phyloP scores from a whole-genome alignment of 2,888 invertebrate species.

The Aquatica leii region DNA sequence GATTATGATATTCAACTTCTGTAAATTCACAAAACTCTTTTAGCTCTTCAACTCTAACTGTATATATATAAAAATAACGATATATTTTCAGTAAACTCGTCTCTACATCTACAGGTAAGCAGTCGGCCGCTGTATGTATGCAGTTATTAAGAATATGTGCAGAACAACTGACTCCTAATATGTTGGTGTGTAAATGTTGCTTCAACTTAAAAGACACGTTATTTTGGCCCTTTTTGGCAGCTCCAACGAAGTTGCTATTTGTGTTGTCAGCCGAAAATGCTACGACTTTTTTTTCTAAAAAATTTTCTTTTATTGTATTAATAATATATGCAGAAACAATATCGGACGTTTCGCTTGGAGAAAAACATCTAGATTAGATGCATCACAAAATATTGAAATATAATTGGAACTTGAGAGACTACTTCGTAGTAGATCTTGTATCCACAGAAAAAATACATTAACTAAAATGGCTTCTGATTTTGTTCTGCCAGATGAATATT shows the following conservation, averaged over 20 bases:
- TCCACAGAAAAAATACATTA: slow-evolving; percentile 24
- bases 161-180: slow-evolving; percentile 17
- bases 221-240: too few relatives aligned
- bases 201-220: slow-evolving; percentile 35
- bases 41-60: slow-evolving; percentile 7
- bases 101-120: too few relatives aligned
- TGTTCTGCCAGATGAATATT: slow-evolving; percentile 35
- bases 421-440: slow-evolving; percentile 13
- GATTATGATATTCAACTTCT: slow-evolving; percentile 18
- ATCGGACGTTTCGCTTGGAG: neutral
- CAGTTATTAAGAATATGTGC: neutral
- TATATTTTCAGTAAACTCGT: too few relatives aligned
- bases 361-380: too few relatives aligned
- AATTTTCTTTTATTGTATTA: slow-evolving; percentile 32
- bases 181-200: slow-evolving; percentile 25
- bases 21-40: slow-evolving; percentile 20
- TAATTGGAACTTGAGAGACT: slow-evolving; percentile 8
- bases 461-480: slow-evolving; percentile 34
- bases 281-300: neutral
- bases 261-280: too few relatives aligned
- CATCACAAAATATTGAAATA: slow-evolving; percentile 18
- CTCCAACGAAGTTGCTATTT: too few relatives aligned
- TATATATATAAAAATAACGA: too few relatives aligned
- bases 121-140: too few relatives aligned
- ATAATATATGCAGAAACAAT: slow-evolving; percentile 24